These are phyloP conservation scores for Drosophila guanche DNA, from an alignment of 1,140 invertebrate species.

Conservation along the genomic window DNA sequence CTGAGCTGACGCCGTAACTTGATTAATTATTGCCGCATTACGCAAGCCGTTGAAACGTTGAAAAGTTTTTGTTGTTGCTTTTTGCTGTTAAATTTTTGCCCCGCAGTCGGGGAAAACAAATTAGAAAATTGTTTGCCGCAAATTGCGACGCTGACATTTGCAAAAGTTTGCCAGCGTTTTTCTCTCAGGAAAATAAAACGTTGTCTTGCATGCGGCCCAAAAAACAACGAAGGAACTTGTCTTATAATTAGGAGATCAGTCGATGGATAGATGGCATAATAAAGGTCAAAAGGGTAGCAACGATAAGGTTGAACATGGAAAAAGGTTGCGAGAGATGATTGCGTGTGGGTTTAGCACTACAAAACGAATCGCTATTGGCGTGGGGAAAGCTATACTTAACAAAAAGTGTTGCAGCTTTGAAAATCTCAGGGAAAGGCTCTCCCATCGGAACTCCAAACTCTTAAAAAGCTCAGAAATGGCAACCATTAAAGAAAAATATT, in stretches of 20 bases:
- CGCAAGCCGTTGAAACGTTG: conserved; percentile 32
- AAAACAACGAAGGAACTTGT: conserved; percentile 17
- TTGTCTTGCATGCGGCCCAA: conserved; percentile 34
- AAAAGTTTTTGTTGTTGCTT: conserved; percentile 25
- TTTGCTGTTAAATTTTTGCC: background rate
- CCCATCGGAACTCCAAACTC: too few relatives aligned
- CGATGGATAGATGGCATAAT: conserved; percentile 8
- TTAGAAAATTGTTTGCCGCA: conserved; percentile 63
- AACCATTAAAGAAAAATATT: too few relatives aligned
- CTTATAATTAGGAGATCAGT: conserved; percentile 35
- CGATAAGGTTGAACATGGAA: background rate
- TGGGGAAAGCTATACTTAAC: too few relatives aligned
- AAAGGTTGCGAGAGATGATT: background rate
- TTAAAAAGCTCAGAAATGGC: too few relatives aligned
- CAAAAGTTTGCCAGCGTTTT: conserved; percentile 40
- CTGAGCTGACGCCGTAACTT: conserved; percentile 25
- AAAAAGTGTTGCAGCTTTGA: background rate
- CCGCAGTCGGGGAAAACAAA: conserved; percentile 47
- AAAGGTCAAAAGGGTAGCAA: conserved; percentile 26
- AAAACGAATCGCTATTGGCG: too few relatives aligned
- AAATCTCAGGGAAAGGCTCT: background rate
- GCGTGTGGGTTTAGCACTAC: background rate
- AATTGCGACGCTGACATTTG: conserved; percentile 71
- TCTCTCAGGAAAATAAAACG: conserved; percentile 23
- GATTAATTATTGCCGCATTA: conserved; percentile 75